A percentile compares a stretch with the other conserved stretches of the same genome.
Evolutionary conservation across 92 coral and sea anemone genomes (phyloP).

Genomic region (Bergia puertoricense): DNA sequence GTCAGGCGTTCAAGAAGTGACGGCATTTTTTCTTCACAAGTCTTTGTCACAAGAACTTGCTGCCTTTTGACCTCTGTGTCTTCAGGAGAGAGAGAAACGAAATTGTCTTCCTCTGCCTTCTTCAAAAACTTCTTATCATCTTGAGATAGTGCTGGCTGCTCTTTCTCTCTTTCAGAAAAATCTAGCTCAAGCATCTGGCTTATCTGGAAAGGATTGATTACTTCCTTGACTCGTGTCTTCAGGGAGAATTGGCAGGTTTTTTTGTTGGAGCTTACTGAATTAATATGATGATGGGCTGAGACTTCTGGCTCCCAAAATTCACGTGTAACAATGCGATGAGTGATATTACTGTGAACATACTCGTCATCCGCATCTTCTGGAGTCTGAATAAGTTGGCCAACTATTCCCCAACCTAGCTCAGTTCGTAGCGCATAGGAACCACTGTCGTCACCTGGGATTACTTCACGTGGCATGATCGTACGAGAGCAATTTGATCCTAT

Average conservation of each 20-base stretch:
- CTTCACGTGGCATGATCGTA: slow-evolving; percentile 67
- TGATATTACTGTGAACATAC: not conserved
- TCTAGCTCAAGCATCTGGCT: slow-evolving; percentile 50
- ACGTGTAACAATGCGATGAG: slow-evolving; percentile 25
- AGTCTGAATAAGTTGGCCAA: slow-evolving; percentile 40
- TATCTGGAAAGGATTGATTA: slow-evolving; percentile 46
- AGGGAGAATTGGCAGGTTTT: slow-evolving; percentile 39
- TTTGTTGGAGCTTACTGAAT: slow-evolving; percentile 13
- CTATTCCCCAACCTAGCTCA: slow-evolving; percentile 71
- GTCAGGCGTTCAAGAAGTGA: too few relatives aligned
- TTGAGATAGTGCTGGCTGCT: slow-evolving; percentile 28
- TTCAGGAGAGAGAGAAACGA: too few relatives aligned
- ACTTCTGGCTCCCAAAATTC: slow-evolving; percentile 18
- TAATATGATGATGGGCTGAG: not conserved
- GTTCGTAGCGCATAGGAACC: slow-evolving; percentile 63
- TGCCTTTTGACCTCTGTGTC: too few relatives aligned
- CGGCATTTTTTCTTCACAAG: too few relatives aligned
- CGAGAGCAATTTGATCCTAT: slow-evolving; percentile 64
- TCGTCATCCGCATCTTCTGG: slow-evolving; percentile 9
- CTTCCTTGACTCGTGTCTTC: slow-evolving; percentile 48
- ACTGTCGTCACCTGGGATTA: slow-evolving; percentile 58
- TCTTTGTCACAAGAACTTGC: too few relatives aligned
- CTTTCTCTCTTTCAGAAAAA: slow-evolving; percentile 40
- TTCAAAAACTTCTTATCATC: slow-evolving; percentile 53
- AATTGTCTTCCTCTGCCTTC: slow-evolving; percentile 39